A percentile compares a stretch with the other conserved stretches of the same genome.
These are phyloP conservation scores for Vanessa tameamea DNA, from an alignment of 1,140 invertebrate species.

Conservation along the genomic window DNA sequence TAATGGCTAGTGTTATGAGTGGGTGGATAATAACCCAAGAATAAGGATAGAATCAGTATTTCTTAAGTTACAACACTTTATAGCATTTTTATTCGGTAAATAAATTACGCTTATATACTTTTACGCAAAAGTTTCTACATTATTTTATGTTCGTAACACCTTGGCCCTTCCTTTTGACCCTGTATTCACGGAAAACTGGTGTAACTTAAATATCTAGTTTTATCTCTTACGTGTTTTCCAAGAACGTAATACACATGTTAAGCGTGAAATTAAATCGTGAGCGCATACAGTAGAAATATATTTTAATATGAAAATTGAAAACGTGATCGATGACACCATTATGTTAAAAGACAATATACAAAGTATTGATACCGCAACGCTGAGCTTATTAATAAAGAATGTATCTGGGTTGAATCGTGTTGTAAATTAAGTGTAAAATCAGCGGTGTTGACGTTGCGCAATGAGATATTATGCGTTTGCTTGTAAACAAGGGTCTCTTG, in stretches of 20 bases:
- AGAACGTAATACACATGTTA: neutral
- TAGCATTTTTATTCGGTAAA: neutral
- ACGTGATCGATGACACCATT: constrained; percentile 28
- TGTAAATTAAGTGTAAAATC: constrained; percentile 40
- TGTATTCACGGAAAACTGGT: constrained; percentile 55
- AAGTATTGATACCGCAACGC: constrained; percentile 33
- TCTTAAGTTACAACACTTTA: neutral
- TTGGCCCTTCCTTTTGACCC: constrained; percentile 49
- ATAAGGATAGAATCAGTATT: neutral
- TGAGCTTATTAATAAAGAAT: constrained; percentile 30
- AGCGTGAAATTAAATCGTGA: neutral
- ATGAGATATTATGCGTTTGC: constrained; percentile 44
- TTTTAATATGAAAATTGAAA: neutral
- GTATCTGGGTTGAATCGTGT: constrained; percentile 33
- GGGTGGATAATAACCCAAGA: neutral
- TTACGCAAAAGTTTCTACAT: constrained; percentile 11
- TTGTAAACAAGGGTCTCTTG: constrained; percentile 51
- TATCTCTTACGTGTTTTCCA: constrained; percentile 5
- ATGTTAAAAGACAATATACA: constrained; percentile 33
- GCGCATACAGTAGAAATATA: neutral
- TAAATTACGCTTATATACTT: neutral
- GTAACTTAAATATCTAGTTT: constrained; percentile 33
- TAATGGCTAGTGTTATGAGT: too few species aligned
- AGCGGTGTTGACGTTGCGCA: constrained; percentile 49
- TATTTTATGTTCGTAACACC: constrained; percentile 29